Evolutionary conservation across 2,888 invertebrate genomes (phyloP).

Genomic region (Thereva nobilitata): DNA sequence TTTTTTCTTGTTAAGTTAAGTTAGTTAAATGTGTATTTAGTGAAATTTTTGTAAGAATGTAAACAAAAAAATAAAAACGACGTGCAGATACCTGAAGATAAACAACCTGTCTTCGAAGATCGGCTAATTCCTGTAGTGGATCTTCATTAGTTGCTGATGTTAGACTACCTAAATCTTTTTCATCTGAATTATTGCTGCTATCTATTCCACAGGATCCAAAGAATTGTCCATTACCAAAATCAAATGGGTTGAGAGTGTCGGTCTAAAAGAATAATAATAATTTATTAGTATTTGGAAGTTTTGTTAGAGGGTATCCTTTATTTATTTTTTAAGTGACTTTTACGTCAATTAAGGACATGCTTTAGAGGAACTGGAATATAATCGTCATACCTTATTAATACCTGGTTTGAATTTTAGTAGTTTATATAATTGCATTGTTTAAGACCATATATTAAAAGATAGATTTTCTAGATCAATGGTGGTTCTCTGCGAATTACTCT

Average conservation of each 20-base stretch:
- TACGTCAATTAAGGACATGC: too few species aligned
- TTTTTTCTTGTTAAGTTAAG: conserved; percentile 6
- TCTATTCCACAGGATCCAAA: conserved; percentile 58
- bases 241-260: conserved; percentile 88
- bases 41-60: conserved; percentile 15
- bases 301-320: neutral
- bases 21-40: neutral
- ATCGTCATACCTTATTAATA: too few species aligned
- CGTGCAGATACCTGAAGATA: conserved; percentile 72
- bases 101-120: conserved; percentile 79
- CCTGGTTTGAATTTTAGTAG: too few species aligned
- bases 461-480: too few species aligned
- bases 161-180: conserved; percentile 60
- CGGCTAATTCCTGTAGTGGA: conserved; percentile 72
- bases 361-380: too few species aligned
- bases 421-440: too few species aligned
- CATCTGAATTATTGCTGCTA: conserved; percentile 41
- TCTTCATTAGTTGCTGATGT: conserved; percentile 62
- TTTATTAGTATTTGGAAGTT: neutral
- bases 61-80: conserved; percentile 42
- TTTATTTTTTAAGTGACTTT: too few species aligned
- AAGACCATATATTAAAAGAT: too few species aligned
- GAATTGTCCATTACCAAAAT: conserved; percentile 71
- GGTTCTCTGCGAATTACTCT: too few species aligned
- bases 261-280: conserved; percentile 61